phyloP scores from a whole-genome alignment of 2,888 invertebrate species.

The Orthonychiurus folsomi region DNA sequence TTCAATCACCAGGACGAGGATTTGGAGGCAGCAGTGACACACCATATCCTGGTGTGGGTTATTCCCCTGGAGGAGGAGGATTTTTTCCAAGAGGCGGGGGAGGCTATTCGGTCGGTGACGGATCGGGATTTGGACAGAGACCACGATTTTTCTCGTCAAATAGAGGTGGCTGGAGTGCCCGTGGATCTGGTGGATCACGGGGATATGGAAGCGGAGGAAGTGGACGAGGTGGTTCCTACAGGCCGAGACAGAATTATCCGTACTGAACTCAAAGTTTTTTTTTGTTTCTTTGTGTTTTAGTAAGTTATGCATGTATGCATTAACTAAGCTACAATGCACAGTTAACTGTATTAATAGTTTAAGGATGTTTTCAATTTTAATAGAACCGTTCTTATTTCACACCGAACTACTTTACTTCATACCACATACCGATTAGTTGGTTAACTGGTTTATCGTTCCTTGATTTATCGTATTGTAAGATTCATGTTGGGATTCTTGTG shows the following conservation, averaged over 20 bases:
- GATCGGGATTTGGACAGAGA: slow-evolving; percentile 6
- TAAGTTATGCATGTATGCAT: too few species aligned
- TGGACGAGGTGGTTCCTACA: not conserved
- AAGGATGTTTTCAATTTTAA: too few species aligned
- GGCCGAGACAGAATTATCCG: not conserved
- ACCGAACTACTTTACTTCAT: too few species aligned
- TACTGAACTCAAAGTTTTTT: not conserved
- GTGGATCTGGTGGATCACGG: slow-evolving; percentile 2
- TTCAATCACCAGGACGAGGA: slow-evolving; percentile 1
- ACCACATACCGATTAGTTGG: not conserved
- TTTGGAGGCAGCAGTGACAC: not conserved
- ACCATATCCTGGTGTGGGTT: not conserved
- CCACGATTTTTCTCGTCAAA: slow-evolving; percentile 15
- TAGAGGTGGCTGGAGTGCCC: slow-evolving; percentile 21
- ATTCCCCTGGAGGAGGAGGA: not conserved
- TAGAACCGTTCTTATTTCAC: too few species aligned
- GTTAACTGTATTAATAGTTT: too few species aligned
- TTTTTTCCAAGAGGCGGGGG: slow-evolving; percentile 8
- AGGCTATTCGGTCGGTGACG: slow-evolving; percentile 11
- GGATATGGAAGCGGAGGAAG: not conserved
- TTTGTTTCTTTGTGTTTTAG: too few species aligned
- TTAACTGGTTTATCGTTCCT: not conserved
- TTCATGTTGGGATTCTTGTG: not conserved
- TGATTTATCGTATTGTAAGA: not conserved
- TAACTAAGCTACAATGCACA: too few species aligned